phyloP scores from a whole-genome alignment of 2,113 vertebrate species.

The Taxidea taxus region DNA sequence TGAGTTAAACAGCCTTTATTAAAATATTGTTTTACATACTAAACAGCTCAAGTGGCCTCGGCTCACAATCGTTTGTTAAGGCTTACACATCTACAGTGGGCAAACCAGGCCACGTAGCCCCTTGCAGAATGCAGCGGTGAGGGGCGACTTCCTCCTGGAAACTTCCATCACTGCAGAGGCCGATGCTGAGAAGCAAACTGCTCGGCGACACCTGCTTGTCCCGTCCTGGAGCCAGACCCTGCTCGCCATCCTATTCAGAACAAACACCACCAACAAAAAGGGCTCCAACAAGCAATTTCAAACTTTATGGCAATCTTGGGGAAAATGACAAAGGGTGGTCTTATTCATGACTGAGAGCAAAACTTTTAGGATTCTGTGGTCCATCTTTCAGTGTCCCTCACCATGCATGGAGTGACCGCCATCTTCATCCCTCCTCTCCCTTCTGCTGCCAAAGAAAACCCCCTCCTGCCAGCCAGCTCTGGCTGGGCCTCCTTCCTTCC shows the following conservation, averaged over 20 bases:
- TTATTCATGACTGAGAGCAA: neutral
- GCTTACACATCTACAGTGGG: neutral
- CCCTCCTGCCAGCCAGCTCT: neutral
- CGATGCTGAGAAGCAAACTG: no score
- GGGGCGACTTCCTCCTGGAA: neutral
- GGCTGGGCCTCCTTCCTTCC: neutral
- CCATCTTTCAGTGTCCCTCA: neutral
- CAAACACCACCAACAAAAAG: neutral
- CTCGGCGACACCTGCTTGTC: accelerated
- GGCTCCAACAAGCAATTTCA: neutral
- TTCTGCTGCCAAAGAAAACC: neutral
- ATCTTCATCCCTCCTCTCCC: neutral
- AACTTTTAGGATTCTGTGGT: neutral
- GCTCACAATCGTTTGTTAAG: neutral
- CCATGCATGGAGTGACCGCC: no score
- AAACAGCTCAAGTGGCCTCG: neutral
- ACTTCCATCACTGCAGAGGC: accelerated
- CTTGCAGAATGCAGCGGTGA: accelerated
- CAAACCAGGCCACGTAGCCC: no score
- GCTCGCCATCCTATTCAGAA: neutral
- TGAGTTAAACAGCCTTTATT: neutral
- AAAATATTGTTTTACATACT: neutral
- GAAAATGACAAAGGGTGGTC: neutral
- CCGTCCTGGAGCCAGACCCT: neutral
- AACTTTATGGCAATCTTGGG: neutral